Evolutionary conservation across 2,888 invertebrate species (phyloP).

Genomic region (Melinaea menophilus): DNA sequence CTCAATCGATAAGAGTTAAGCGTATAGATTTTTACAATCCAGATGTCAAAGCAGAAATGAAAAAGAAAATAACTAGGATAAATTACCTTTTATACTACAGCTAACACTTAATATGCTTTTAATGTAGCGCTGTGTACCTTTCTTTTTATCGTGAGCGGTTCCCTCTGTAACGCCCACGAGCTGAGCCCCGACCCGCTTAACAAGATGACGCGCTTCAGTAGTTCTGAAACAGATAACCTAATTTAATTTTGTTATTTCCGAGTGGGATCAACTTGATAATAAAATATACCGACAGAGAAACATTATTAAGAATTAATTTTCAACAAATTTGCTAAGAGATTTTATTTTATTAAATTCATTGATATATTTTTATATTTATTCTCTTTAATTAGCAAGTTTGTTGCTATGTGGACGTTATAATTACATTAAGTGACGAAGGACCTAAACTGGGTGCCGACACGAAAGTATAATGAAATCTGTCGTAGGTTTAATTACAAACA

Average conservation of each 20-base stretch:
- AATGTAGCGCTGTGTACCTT: constrained; percentile 54
- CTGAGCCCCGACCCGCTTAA: constrained; percentile 94
- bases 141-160: constrained; percentile 88
- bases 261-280: constrained; percentile 52
- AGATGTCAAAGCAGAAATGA: constrained; percentile 11
- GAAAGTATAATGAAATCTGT: constrained; percentile 59
- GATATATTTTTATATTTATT: not conserved
- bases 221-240: constrained; percentile 81
- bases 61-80: constrained; percentile 25
- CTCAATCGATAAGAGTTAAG: too few relatives aligned
- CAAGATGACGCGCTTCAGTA: constrained; percentile 91
- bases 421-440: constrained; percentile 59
- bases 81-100: constrained; percentile 27
- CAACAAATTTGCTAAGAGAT: not conserved
- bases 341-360: not conserved
- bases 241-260: constrained; percentile 63
- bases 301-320: constrained; percentile 36
- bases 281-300: constrained; percentile 47
- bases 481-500: constrained; percentile 58
- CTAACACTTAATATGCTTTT: constrained; percentile 35
- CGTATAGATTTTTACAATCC: not conserved
- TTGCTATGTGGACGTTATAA: constrained; percentile 52
- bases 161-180: constrained; percentile 94
- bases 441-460: constrained; percentile 49
- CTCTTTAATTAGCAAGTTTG: not conserved